Evolutionary conservation across 2,113 vertebrate genomes (phyloP), one percentile per base, ranked within the genome.

Genomic region (Cynoglossus semilaevis): DNA sequence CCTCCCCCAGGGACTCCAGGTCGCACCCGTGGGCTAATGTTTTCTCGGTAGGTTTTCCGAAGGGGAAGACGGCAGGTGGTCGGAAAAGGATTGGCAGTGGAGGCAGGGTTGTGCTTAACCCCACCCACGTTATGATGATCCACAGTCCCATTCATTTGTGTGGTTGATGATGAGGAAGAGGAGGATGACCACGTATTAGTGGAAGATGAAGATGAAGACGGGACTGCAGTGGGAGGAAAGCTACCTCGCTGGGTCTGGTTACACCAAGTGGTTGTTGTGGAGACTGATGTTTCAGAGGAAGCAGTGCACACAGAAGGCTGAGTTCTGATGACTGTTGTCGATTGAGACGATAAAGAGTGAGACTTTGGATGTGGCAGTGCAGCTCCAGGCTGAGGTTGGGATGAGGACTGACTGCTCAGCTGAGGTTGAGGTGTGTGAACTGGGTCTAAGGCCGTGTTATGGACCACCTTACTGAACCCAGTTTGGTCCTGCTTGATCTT

Each of bases 401-500:
- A 37, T 9, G 15, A 46, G 57, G 84, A 61, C 34, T 76, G 35
- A 63, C 48, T 29, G 80, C 81, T 18, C 79, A 83, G 19, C 72
- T 81, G 81, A 59, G 79, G 69, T 47, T 78, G 80, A 46, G 76
- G 84, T 9, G 93, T 92, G 80, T 96, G 94, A 45, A 95, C 90
- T 0, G 95, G 94, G 65, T 96, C 95, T 72, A 97, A 74, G 0
- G 95, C 95, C 0, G 95, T 97, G 87, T 98, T 98, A 82, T 97
- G 95, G 4, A 98, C 93, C 7, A 98, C 94, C 70, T 97, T 97
- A 64, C 93, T 94, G 51, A 95, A 89, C 0, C 95, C 94, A 0
- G 95, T 94, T 48, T 88, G 87, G 73, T 97, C 95, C 77, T 98
- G 95, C 59, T 97, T 98, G 88, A 98, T 98, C 86, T 98, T 97